Evolutionary conservation across 2,888 invertebrate genomes (phyloP), one percentile per base, ranked within the genome.

Genomic region (Ochropleura plecta): DNA sequence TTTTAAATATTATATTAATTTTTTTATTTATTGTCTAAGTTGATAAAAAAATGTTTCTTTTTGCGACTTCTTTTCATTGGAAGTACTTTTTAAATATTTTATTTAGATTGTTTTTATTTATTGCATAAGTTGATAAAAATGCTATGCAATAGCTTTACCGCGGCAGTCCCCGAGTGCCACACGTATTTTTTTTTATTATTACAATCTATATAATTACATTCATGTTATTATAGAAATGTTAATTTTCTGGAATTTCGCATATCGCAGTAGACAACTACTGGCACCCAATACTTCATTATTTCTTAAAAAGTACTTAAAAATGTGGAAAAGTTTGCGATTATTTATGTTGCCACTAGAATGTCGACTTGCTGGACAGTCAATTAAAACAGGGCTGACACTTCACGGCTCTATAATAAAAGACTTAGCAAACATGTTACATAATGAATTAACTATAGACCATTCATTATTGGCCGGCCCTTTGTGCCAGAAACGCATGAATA

Each of bases 391-490:
- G 60, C 57, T 53, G 51, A 63, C 30, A 70, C 20, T 77, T 64
- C 40, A 59, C 46, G 18, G 53, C 20, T 55, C 12, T 42, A 30
- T 44, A 53, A 18, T 49, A 63, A 30, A 53, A 63, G 66, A n/a
- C 63, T 59, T 30, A 77, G 42, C 40, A 53, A 57, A 9, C 67
- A 60, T 53, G 65, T 57, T 77, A 57, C 59, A 84, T 81, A 75
- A 67, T 76, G 42, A 74, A 87, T 79, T 46, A 73, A 67, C 49
- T 70, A 6, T 4, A 68, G 62, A 44, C 64, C 76, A 79, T 85
- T 85, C 63, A 82, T 85, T 70, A 85, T 57, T 10, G 51, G 48
- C 18, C 48, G 63, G 59, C 60, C 48, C 46, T 55, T 77, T 79
- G 70, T 49, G 51, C n/a, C 57, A 63, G 57, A 62, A 53, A 48